Base-by-base conservation (phyloP, 2,797 vertebrate species). In the Lithobates pipiens region DNA sequence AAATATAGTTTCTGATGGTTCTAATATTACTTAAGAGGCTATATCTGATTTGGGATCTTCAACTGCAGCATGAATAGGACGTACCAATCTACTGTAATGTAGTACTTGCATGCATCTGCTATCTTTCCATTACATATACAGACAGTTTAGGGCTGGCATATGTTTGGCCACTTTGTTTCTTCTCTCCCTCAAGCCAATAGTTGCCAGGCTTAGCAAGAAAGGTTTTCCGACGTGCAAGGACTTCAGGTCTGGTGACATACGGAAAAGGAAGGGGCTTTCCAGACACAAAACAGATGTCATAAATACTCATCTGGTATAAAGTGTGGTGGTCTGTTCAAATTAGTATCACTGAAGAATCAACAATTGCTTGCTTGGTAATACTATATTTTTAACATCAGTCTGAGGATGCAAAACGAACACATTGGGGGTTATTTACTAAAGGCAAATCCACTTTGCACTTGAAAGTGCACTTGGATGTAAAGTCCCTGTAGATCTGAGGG, bases 381-480 rank as follows among this genome's bases (percentile, higher is more conserved):
- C 39, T 9, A 39, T 39, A 39, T 39, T 73, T 73, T 70, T 74
- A 39, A 61, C 46, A 79, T 46, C 16, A 61, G 29, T 10, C 42
- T 83, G 29, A 54, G 63, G 67, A 71, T 69, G 65, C 46, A 84
- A 84, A 77, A 70, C 67, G 15, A 61, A 18, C 36, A 54, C n/a
- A 11, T 50, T 36, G 34, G 29, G 29, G 29, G 29, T 29, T 2
- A 29, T 29, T 29, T 29, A 29, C 29, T 29, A 29, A 29, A 29
- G 29, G 29, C 29, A 29, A 29, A 29, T 29, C 29, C 29, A 29
- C 29, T 29, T 29, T 29, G 1, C 29, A 29, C 29, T 29, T 29
- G 2, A 1, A 29, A 29, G 29, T 29, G 29, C 29, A 1, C 29
- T 29, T 29, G 29, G 29, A 29, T 1, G 29, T 29, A 29, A 29